Evolutionary conservation across 1,140 invertebrate genomes (phyloP).

Genomic region (Drosophila serrata): DNA sequence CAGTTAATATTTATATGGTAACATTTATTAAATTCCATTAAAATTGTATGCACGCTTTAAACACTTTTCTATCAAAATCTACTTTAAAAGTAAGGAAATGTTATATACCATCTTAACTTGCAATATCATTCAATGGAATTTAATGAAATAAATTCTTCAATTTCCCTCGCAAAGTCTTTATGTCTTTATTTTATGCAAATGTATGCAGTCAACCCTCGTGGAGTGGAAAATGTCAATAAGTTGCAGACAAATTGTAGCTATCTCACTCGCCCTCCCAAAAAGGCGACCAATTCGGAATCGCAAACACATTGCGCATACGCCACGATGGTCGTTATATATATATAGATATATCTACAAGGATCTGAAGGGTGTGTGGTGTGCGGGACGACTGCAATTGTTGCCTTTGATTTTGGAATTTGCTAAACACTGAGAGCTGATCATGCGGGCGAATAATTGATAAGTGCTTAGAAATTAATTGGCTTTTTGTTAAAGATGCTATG

Average conservation of each 20-base stretch:
- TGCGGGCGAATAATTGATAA: slow-evolving; percentile 36
- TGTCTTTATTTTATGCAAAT: slow-evolving; percentile 19
- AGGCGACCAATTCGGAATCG: slow-evolving; percentile 3
- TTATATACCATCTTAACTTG: background rate
- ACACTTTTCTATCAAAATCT: background rate
- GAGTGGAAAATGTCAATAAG: slow-evolving; percentile 72
- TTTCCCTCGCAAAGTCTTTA: background rate
- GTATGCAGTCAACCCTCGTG: slow-evolving; percentile 30
- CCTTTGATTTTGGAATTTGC: slow-evolving; percentile 31
- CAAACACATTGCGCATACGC: slow-evolving; percentile 73
- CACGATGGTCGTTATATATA: slow-evolving; percentile 39
- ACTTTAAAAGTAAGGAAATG: background rate
- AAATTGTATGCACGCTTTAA: background rate
- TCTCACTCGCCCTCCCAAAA: slow-evolving; percentile 45
- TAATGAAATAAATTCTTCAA: background rate
- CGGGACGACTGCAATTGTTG: slow-evolving; percentile 46
- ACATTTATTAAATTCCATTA: background rate
- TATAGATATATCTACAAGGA: slow-evolving; percentile 15
- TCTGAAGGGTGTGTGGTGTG: background rate
- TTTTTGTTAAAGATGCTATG: background rate
- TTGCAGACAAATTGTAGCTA: slow-evolving; percentile 69
- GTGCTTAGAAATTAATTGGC: slow-evolving; percentile 19
- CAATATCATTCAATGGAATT: background rate
- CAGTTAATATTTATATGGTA: background rate
- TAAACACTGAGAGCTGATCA: slow-evolving; percentile 15